Evolutionary conservation across 2,113 vertebrate species (phyloP), one percentile per base, ranked within the genome.

Genomic region (Gymnobelideus leadbeateri): DNA sequence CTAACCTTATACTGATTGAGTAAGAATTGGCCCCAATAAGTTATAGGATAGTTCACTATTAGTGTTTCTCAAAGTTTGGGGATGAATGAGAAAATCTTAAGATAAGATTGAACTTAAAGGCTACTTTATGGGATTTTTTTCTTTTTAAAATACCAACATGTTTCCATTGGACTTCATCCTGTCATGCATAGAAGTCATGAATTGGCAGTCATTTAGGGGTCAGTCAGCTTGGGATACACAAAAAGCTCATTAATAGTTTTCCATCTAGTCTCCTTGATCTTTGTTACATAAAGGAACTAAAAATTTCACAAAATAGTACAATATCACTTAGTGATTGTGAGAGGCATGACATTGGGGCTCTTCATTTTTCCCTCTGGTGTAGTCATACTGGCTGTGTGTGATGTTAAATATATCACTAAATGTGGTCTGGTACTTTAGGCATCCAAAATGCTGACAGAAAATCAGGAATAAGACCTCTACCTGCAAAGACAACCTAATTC

Each of bases 401-500:
- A 43, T 84, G 68, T 43, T 84, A 84, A 84, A 84, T 84, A 84
- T 84, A 23, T 84, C 68, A 43, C n/a, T 84, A 84, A 84, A 84
- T 84, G 68, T 84, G n/a, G 68, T 84, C n/a, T 43, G 68, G 16
- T 43, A 43, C 68, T 84, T 43, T 43, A 84, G 68, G 68, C n/a
- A 84, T 84, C n/a, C 19, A 84, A 84, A 84, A 84, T 84, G n/a
- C 68, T 84, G 68, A 84, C 68, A 84, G 68, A 84, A 68, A 43
- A 43, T 84, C 68, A 84, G 16, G 19, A 84, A 84, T n/a, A 43
- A 84, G 16, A 43, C n/a, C 68, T 84, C 68, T 84, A 43, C 8
- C 68, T 43, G 68, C 68, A 84, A 84, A 84, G 68, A 84, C 68
- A 84, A 84, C n/a, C 68, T 84, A 43, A 84, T 84, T 84, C 68